Percentiles rank a stretch among this genome's conserved stretches.
Evolutionary conservation across 2,888 invertebrate genomes (phyloP).

Genomic region (Acrobasis consociella): DNA sequence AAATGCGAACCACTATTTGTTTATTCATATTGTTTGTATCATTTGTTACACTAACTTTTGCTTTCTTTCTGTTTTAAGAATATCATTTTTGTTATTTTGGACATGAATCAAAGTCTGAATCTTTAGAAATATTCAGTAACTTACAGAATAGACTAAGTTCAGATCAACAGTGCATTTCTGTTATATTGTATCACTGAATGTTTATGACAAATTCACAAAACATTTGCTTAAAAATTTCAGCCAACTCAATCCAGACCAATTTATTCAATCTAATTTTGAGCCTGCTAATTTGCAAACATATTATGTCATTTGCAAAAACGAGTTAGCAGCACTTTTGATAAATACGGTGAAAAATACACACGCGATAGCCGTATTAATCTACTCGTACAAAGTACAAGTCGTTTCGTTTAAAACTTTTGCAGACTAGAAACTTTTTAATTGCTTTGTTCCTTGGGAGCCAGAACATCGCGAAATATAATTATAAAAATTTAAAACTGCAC

Average conservation of each 20-base stretch:
- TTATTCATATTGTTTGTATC: conserved; percentile 21
- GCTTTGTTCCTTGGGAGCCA: conserved; percentile 56
- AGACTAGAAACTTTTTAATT: conserved; percentile 62
- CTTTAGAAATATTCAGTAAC: no score
- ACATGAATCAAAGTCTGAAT: no score
- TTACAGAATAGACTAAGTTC: no score
- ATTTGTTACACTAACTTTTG: not conserved
- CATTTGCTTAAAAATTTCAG: no score
- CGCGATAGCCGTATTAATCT: conserved; percentile 56
- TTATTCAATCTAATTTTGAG: not conserved
- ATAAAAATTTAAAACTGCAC: conserved; percentile 44
- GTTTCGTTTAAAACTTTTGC: conserved; percentile 37
- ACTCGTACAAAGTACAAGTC: conserved; percentile 33
- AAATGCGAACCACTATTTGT: conserved; percentile 26
- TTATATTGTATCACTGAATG: no score
- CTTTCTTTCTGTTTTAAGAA: not conserved
- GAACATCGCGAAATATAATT: conserved; percentile 42
- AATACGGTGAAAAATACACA: conserved; percentile 44
- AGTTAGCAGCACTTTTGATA: conserved; percentile 34
- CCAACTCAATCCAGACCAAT: not conserved
- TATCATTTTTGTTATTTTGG: not conserved
- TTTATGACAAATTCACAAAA: no score
- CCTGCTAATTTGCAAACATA: conserved; percentile 25
- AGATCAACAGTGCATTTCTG: no score
- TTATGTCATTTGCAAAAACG: conserved; percentile 20